Evolutionary conservation across 2,888 invertebrate genomes (phyloP).

Genomic region (Himalopsyche tibetana): DNA sequence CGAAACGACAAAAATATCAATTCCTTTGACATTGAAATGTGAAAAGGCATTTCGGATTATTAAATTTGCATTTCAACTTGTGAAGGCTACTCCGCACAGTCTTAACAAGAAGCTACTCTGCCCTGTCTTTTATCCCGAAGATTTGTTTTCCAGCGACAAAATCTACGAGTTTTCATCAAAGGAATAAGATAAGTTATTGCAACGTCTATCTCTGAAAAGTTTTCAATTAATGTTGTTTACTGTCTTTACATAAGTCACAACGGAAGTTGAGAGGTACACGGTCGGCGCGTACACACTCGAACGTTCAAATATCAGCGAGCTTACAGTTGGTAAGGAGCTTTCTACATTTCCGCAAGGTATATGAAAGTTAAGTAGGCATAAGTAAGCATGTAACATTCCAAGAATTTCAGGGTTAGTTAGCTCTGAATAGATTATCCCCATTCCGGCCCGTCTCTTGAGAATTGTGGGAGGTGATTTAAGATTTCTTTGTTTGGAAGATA

Average conservation of each 20-base stretch:
- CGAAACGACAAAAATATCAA: constrained; percentile 60
- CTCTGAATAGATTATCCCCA: constrained; percentile 65
- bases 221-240: constrained; percentile 65
- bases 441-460: constrained; percentile 58
- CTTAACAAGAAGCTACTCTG: constrained; percentile 46
- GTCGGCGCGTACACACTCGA: constrained; percentile 45
- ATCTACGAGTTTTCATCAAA: constrained; percentile 60
- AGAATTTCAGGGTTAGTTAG: constrained; percentile 66
- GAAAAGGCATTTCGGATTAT: constrained; percentile 65
- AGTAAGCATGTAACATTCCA: constrained; percentile 63
- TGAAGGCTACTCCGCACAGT: constrained; percentile 50
- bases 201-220: constrained; percentile 59
- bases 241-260: constrained; percentile 50
- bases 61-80: constrained; percentile 65
- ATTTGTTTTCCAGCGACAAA: constrained; percentile 63
- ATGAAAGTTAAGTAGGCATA: constrained; percentile 62
- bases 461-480: constrained; percentile 63
- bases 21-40: constrained; percentile 66
- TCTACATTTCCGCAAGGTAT: constrained; percentile 54
- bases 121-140: constrained; percentile 51
- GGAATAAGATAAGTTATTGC: constrained; percentile 63
- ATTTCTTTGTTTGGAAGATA: constrained; percentile 63
- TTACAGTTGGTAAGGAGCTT: constrained; percentile 51
- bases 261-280: neutral
- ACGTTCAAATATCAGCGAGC: constrained; percentile 36